Evolutionary conservation across 2,888 invertebrate genomes (phyloP).

Genomic region (Cyclophora albipunctata): DNA sequence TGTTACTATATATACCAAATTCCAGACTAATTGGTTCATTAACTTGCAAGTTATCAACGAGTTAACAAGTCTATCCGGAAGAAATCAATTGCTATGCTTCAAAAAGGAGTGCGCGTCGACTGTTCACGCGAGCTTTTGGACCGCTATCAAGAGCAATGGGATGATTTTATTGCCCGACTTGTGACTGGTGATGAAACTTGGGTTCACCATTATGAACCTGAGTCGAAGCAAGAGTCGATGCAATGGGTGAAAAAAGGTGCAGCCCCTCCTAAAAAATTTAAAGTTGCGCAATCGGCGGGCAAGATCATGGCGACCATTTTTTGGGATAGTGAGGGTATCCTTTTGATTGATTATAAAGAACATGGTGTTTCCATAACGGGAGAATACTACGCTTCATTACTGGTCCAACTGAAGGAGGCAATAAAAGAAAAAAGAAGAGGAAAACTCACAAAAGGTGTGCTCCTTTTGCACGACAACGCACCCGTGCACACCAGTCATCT

Average conservation of each 20-base stretch:
- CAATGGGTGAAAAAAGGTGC: slow-evolving; percentile 20
- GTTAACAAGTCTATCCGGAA: neutral
- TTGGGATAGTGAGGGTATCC: slow-evolving; percentile 8
- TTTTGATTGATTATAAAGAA: slow-evolving; percentile 4
- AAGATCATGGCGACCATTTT: slow-evolving; percentile 43
- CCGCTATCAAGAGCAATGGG: slow-evolving; percentile 8
- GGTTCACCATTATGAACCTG: slow-evolving; percentile 23
- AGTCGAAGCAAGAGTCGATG: slow-evolving; percentile 21
- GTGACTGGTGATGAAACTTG: slow-evolving; percentile 22
- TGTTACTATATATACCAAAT: no score
- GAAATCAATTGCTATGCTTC: slow-evolving; percentile 1
- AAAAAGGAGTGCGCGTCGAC: slow-evolving; percentile 20
- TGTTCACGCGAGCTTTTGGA: slow-evolving; percentile 11
- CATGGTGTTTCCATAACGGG: slow-evolving; percentile 7
- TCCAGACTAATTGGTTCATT: no score
- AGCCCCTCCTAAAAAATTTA: slow-evolving; percentile 18
- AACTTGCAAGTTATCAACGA: neutral
- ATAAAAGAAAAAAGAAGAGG: slow-evolving; percentile 3
- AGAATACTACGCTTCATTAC: slow-evolving; percentile 1
- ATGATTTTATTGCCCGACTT: slow-evolving; percentile 8
- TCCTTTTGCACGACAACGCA: slow-evolving; percentile 6
- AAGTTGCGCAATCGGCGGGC: slow-evolving; percentile 43
- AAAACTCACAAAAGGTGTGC: slow-evolving; percentile 1
- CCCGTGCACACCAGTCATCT: slow-evolving; percentile 5
- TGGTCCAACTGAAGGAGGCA: neutral